Base-by-base conservation (phyloP, 1,140 invertebrate genomes). In the Chymomyza costata region DNA sequence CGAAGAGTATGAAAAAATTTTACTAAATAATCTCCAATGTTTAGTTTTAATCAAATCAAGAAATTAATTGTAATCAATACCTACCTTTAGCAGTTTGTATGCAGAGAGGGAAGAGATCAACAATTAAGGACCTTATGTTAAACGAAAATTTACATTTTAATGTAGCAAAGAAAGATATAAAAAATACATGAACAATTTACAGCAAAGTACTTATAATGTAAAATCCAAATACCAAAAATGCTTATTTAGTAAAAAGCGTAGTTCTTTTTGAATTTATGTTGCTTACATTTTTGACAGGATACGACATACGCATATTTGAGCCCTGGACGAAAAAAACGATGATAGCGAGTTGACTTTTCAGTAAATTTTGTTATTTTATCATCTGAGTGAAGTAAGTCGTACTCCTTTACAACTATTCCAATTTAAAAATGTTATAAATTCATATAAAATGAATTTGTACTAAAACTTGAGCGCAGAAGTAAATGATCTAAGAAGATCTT, bases 111-210 rank as follows among this genome's bases (percentile, higher is more conserved):
- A 53, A 64, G 71, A 49, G 62, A n/a, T n/a, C n/a, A n/a, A n/a
- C 68, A 63, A 66, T 64, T 76, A 60, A 60, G 57, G 57, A 60
- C 37, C 55, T 55, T 60, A 68, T 66, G 46, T 51, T 70, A 54
- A 76, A 66, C 62, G 25, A 80, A 78, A 78, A 71, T 71, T 28
- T 78, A 76, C 71, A 76, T 53, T 63, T 66, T 67, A 60, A 71
- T 76, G 61, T 76, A 76, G 71, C 58, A 48, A 76, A 74, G 57
- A 74, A 71, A 66, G 65, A 76, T 61, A 56, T 61, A 53, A 70
- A 70, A 62, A 19, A 50, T 58, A 50, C 40, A 55, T 47, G 45
- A 15, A 41, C 30, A 54, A 61, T 5, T 25, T 52, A 52, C 57
- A 66, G 51, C 43, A 50, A 70, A 41, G 37, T 47, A 62, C 62